Evolutionary conservation across 1,140 invertebrate species (phyloP).

Genomic region (Teleopsis dalmanni): DNA sequence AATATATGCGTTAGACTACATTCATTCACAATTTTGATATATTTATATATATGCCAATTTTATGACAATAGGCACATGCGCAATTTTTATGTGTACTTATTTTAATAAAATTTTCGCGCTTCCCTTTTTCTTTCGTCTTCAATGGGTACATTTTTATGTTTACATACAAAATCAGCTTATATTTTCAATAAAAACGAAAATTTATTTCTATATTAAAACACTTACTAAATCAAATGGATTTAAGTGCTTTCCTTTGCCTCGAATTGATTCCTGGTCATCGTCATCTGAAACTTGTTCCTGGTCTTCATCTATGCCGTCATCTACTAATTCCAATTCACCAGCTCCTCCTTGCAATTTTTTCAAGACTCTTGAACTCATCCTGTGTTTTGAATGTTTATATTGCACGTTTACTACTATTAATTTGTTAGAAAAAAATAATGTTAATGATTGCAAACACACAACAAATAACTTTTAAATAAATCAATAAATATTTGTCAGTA

Average conservation of each 20-base stretch:
- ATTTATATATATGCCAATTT: background rate
- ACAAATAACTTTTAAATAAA: too few relatives aligned
- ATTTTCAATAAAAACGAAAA: background rate
- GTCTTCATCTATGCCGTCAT: constrained; percentile 21
- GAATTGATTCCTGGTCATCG: constrained; percentile 45
- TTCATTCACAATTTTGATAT: constrained; percentile 22
- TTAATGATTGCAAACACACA: too few relatives aligned
- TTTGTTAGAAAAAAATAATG: too few relatives aligned
- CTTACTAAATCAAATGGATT: constrained; percentile 60
- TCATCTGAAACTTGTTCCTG: constrained; percentile 21
- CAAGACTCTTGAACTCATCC: constrained; percentile 56
- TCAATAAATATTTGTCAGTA: too few relatives aligned
- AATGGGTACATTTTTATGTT: too few relatives aligned
- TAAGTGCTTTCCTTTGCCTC: constrained; percentile 46
- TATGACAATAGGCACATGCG: background rate
- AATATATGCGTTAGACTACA: constrained; percentile 13
- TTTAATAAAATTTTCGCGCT: background rate
- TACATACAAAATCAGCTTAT: background rate
- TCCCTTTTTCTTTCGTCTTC: background rate
- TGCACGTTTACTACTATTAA: background rate
- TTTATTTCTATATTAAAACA: constrained; percentile 5
- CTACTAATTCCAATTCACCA: constrained; percentile 43
- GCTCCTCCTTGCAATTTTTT: constrained; percentile 52
- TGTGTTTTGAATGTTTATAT: background rate
- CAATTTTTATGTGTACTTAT: background rate